Percentiles rank a stretch among this genome's conserved stretches.
Evolutionary conservation across 1,140 invertebrate genomes (phyloP).

Genomic region (Pinna nobilis): DNA sequence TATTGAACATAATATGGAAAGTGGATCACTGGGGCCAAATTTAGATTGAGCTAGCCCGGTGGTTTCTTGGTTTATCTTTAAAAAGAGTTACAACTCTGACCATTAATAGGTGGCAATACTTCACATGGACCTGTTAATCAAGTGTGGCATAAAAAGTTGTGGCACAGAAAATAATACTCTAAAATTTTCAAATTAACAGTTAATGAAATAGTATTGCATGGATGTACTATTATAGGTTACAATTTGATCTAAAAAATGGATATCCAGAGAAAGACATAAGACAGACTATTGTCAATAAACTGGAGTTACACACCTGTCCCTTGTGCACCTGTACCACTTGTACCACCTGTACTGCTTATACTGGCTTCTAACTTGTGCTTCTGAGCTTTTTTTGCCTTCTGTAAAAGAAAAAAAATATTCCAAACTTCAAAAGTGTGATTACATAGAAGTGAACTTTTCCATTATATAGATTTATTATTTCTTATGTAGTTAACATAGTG

Average conservation of each 20-base stretch:
- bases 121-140: no score
- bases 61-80: no score
- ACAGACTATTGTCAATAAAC: background rate
- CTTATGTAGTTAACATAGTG: background rate
- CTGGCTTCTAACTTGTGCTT: slow-evolving; percentile 62
- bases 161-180: no score
- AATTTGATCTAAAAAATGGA: background rate
- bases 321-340: slow-evolving; percentile 16
- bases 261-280: background rate
- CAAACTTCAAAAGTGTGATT: background rate
- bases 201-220: background rate
- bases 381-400: slow-evolving; percentile 78
- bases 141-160: no score
- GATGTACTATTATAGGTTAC: background rate
- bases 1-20: no score
- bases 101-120: no score
- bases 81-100: no score
- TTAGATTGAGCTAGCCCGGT: no score
- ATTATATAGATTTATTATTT: background rate
- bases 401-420: slow-evolving; percentile 28
- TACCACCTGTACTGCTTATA: no score
- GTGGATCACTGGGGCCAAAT: no score
- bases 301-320: background rate
- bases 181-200: no score
- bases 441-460: background rate